These are phyloP conservation scores for Opisthocomus hoazin DNA, from an alignment of 2,113 vertebrate genomes.

Conservation along the genomic window DNA sequence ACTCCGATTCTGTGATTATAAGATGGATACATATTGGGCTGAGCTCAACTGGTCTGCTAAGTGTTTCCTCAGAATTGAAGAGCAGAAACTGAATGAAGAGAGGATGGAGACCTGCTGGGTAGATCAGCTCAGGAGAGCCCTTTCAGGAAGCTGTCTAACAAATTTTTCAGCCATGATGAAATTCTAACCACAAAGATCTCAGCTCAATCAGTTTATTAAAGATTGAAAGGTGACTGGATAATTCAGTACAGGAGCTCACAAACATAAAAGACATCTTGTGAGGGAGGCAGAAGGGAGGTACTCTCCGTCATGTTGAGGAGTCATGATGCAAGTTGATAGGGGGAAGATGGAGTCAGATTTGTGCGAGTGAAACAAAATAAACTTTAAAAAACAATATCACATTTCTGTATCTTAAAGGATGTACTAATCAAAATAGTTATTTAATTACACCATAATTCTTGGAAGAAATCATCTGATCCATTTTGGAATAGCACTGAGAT, in stretches of 20 bases:
- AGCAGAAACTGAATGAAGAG: background rate
- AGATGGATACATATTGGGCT: background rate
- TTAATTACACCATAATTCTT: background rate
- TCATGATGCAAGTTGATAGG: background rate
- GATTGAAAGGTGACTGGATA: background rate
- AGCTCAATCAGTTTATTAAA: background rate
- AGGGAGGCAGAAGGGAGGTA: background rate
- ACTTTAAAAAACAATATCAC: background rate
- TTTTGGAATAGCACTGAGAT: background rate
- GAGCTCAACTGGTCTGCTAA: background rate
- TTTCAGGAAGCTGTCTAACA: background rate
- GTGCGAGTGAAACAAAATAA: background rate
- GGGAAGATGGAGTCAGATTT: background rate
- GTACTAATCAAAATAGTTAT: background rate
- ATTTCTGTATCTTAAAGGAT: background rate
- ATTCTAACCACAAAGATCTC: background rate
- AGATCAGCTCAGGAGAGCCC: background rate
- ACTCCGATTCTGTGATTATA: background rate
- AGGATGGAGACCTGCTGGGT: background rate
- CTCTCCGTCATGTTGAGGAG: background rate
- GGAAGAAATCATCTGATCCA: background rate
- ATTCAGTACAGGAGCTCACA: background rate
- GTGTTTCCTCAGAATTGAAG: no score
- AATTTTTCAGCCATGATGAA: background rate
- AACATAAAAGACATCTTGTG: background rate